These are phyloP conservation scores for Chlorospingus semifuscus DNA, from an alignment of 2,797 vertebrate genomes.

Conservation along the genomic window DNA sequence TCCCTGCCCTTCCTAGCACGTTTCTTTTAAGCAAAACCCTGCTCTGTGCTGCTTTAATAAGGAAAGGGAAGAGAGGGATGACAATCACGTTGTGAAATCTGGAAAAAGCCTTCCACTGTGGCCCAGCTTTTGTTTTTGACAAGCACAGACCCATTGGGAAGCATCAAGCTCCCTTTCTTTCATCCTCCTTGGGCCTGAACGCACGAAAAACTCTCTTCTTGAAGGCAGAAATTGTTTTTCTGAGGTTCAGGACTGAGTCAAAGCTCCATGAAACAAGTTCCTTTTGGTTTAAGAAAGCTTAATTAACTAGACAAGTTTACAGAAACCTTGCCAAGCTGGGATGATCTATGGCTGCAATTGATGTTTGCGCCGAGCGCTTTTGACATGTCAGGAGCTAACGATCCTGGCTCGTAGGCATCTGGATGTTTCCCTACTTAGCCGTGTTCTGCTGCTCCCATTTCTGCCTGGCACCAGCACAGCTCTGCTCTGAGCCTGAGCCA, in stretches of 20 bases:
- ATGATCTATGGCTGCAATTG: conserved; percentile 5
- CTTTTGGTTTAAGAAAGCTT: conserved; percentile 12
- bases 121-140: background rate
- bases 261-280: background rate
- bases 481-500: background rate
- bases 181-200: background rate
- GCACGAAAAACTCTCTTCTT: background rate
- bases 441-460: conserved; percentile 8
- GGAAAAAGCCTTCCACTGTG: background rate
- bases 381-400: background rate
- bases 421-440: background rate
- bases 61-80: background rate
- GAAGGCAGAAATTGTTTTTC: background rate
- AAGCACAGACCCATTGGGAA: background rate
- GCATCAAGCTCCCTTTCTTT: background rate
- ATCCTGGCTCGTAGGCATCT: conserved; percentile 13
- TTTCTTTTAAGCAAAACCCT: background rate
- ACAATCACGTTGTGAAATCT: background rate
- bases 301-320: conserved; percentile 29
- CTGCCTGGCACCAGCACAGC: conserved; percentile 26
- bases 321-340: background rate
- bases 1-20: fast-evolving
- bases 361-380: background rate
- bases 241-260: background rate
- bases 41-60: background rate